Base-by-base conservation (phyloP, 2,888 invertebrate species). In the Cremastinae sp. region DNA sequence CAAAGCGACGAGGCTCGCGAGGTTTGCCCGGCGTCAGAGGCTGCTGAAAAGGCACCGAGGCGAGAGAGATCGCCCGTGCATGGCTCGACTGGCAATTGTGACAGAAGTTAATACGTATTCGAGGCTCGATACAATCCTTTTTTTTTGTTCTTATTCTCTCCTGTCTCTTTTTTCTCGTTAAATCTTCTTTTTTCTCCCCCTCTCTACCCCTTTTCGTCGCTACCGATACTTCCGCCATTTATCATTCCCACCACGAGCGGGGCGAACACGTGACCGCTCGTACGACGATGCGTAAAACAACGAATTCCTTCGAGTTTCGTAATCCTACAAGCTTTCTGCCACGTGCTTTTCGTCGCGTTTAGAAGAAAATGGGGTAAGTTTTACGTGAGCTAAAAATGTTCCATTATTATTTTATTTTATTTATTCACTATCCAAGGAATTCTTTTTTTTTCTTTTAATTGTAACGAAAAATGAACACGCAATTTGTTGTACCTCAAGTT, bases 61-160 rank as follows among this genome's bases (percentile, higher is more conserved):
- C n/a, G 28, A 28, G 2, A 28, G 28, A 28, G 28, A 28, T 28
- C 47, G 54, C 38, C 36, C 71, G 61, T 36, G n/a, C n/a, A n/a
- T n/a, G 49, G 47, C 65, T 54, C 16, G 66, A 12, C 54, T 62
- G 54, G n/a, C 54, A 62, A 66, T 71, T 14, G 47, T 28, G 43
- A n/a, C 64, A 56, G 64, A 53, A 70, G 65, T n/a, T 2, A 41
- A 14, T 62, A 12, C 45, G 41, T 61, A 75, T 75, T 70, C 70
- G 43, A 54, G 34, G 36, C 59, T 53, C 70, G 53, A 53, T 9
- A 18, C 54, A 36, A 34, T 38, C 28, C 1, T 41, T 36, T 49
- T 20, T 65, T 65, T 64, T 58, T 68, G 28, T 54, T 7, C 45
- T 43, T 34, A 10, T 47, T n/a, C n/a, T n/a, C n/a, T 14, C 34